phyloP scores from a whole-genome alignment of 2,113 vertebrate genomes.

The Grantiella picta region DNA sequence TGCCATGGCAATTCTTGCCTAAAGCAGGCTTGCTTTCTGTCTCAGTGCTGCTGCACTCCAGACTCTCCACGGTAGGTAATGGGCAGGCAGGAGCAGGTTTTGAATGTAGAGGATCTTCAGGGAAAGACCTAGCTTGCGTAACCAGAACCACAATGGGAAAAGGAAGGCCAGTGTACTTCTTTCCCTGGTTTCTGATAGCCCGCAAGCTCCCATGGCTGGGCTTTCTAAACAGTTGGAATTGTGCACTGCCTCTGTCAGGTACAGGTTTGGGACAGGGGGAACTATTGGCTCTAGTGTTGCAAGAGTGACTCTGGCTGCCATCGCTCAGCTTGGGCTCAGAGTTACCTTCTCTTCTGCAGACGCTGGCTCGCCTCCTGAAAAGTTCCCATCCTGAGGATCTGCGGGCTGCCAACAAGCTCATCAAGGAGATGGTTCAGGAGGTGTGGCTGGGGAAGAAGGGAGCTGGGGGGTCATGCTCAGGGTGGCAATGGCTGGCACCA shows the following conservation, averaged over 20 bases:
- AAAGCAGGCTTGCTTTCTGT: not conserved
- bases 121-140: not conserved
- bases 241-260: not conserved
- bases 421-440: constrained; percentile 99
- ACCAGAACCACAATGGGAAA: not conserved
- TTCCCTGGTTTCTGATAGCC: not conserved
- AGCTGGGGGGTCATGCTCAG: not conserved
- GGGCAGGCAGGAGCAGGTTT: not conserved
- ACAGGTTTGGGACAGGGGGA: not conserved
- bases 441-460: constrained; percentile 52
- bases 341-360: constrained; percentile 72
- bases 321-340: not conserved
- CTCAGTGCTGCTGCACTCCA: not conserved
- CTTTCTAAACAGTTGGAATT: not conserved
- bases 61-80: not conserved
- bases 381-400: constrained; percentile 95
- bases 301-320: not conserved
- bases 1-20: not conserved
- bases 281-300: not conserved
- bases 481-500: not conserved
- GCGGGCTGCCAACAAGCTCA: constrained; percentile 95
- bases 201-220: not conserved
- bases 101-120: not conserved
- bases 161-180: not conserved
- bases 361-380: constrained; percentile 90